Percentiles rank a stretch among this genome's conserved stretches.
These are phyloP conservation scores for Mythimna pallens DNA, from an alignment of 2,888 invertebrate species.

Conservation along the genomic window DNA sequence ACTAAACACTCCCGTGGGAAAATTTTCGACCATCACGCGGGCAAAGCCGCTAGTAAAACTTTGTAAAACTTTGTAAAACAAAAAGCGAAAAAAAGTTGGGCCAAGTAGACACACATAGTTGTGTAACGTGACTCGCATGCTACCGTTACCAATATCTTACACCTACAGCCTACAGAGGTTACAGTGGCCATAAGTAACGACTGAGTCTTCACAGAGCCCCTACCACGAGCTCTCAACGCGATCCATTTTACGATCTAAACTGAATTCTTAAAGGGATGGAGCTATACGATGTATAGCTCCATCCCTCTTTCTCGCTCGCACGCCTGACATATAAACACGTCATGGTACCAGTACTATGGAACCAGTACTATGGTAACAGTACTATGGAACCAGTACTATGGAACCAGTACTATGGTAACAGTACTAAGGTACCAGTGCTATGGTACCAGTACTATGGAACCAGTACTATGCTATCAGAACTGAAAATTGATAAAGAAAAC, in stretches of 20 bases:
- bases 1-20: not conserved
- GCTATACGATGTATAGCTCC: no score
- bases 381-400: no score
- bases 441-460: no score
- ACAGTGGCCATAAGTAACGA: slow-evolving; percentile 15
- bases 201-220: slow-evolving; percentile 2
- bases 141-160: slow-evolving; percentile 22
- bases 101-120: slow-evolving; percentile 13
- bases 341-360: no score
- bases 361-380: no score
- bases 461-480: not conserved
- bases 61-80: not conserved
- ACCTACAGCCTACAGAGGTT: slow-evolving; percentile 1
- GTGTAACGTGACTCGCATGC: slow-evolving; percentile 42
- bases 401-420: no score
- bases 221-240: no score
- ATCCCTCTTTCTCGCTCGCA: no score
- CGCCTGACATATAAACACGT: no score
- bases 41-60: not conserved
- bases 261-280: no score
- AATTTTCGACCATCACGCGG: not conserved
- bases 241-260: no score
- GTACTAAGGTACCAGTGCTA: no score
- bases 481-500: slow-evolving; percentile 35
- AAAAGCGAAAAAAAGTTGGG: not conserved